Percentiles rank a stretch among this genome's conserved stretches.
phyloP scores from a whole-genome alignment of 2,888 invertebrate genomes.

The Andrena bucephala region DNA sequence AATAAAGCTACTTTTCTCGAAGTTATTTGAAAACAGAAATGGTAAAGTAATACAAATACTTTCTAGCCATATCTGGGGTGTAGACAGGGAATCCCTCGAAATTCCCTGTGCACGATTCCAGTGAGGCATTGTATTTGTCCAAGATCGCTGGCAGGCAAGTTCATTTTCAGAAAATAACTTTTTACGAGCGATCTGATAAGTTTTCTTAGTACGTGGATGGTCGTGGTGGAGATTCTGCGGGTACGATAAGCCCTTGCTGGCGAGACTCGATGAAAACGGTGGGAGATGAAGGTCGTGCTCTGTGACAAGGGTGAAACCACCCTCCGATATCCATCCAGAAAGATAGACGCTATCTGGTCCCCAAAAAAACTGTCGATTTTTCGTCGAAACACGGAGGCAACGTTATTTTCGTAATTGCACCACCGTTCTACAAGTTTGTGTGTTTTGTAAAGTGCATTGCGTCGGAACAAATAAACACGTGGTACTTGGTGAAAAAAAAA shows the following conservation, averaged over 20 bases:
- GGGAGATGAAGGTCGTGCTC: slow-evolving; percentile 56
- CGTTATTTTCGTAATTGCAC: neutral
- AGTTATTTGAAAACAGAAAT: too few species aligned
- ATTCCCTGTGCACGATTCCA: slow-evolving; percentile 26
- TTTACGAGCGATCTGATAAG: slow-evolving; percentile 77
- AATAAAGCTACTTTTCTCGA: too few species aligned
- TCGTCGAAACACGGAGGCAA: neutral
- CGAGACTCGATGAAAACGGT: slow-evolving; percentile 55
- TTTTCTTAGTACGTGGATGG: slow-evolving; percentile 54
- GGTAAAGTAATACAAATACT: too few species aligned
- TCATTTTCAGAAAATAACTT: slow-evolving; percentile 78
- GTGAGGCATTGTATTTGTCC: slow-evolving; percentile 59
- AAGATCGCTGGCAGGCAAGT: slow-evolving; percentile 54
- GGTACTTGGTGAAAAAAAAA: too few species aligned
- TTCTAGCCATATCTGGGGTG: neutral
- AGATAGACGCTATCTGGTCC: neutral
- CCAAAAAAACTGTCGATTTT: neutral
- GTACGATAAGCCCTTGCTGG: slow-evolving; percentile 67
- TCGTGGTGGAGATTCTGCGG: slow-evolving; percentile 62
- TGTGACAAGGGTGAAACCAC: slow-evolving; percentile 55
- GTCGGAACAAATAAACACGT: too few species aligned
- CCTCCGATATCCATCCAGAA: slow-evolving; percentile 41
- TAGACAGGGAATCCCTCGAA: slow-evolving; percentile 15
- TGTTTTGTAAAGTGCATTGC: too few species aligned
- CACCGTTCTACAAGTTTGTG: too few species aligned